A percentile compares a stretch with the other conserved stretches of the same genome.
These are phyloP conservation scores for Numenius arquata DNA, from an alignment of 2,113 vertebrate species.

Conservation along the genomic window DNA sequence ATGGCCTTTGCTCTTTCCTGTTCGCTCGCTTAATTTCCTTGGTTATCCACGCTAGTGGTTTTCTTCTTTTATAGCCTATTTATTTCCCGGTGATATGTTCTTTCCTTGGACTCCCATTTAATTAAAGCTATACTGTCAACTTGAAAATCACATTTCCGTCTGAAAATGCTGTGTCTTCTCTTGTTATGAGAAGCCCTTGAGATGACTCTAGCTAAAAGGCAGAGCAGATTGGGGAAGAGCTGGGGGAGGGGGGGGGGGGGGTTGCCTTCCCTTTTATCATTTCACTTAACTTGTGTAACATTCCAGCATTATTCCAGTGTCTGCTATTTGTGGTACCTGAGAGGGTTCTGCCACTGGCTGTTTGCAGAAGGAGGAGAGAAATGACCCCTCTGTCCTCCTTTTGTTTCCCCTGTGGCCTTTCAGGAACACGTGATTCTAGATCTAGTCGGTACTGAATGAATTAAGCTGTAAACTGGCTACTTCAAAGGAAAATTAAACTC, in stretches of 20 bases:
- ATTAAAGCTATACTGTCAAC: slow-evolving; percentile 47
- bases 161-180: slow-evolving; percentile 40
- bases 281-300: background rate
- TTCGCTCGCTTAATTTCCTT: slow-evolving; percentile 48
- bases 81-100: slow-evolving; percentile 29
- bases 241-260: background rate
- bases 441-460: background rate
- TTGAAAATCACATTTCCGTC: slow-evolving; percentile 48
- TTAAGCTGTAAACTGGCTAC: background rate
- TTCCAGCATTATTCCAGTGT: background rate
- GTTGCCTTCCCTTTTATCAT: background rate
- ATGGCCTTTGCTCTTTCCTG: slow-evolving; percentile 45
- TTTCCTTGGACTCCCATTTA: slow-evolving; percentile 50
- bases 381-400: background rate
- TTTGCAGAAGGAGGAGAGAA: background rate
- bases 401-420: background rate
- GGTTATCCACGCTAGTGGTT: slow-evolving; percentile 18
- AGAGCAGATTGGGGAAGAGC: background rate
- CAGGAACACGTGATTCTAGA: background rate
- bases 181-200: slow-evolving; percentile 5
- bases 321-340: background rate
- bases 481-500: background rate
- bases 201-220: background rate
- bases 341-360: background rate
- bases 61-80: slow-evolving; percentile 47